Evolutionary conservation across 2,797 vertebrate genomes (phyloP).

Genomic region (Acanthurus tractus): DNA sequence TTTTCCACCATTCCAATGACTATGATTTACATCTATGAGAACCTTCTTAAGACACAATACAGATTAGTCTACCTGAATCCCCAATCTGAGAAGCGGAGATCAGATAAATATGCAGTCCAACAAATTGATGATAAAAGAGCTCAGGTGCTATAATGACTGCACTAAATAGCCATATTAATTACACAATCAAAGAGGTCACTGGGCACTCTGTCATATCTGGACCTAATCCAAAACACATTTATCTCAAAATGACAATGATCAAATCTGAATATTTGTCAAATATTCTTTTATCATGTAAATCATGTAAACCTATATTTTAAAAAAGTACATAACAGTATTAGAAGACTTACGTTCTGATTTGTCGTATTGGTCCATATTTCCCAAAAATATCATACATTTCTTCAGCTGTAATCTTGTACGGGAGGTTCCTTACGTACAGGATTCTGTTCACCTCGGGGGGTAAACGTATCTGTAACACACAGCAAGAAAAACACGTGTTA

Average conservation of each 20-base stretch:
- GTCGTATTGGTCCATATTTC: constrained; percentile 97
- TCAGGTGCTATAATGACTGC: not conserved
- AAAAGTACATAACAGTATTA: not conserved
- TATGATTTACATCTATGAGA: not conserved
- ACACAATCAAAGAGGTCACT: not conserved
- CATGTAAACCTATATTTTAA: too few species aligned
- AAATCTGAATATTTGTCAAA: too few species aligned
- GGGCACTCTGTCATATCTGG: too few species aligned
- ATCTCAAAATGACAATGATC: not conserved
- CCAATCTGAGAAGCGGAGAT: not conserved
- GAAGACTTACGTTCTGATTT: constrained; percentile 96
- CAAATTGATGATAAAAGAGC: not conserved
- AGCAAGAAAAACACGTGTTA: not conserved
- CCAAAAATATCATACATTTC: constrained; percentile 99
- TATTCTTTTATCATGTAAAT: too few species aligned
- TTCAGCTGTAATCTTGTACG: constrained; percentile 98
- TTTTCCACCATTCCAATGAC: not conserved
- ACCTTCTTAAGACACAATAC: not conserved
- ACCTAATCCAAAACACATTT: too few species aligned
- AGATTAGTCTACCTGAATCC: not conserved
- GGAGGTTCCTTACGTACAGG: constrained; percentile 95
- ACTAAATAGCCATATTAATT: too few species aligned
- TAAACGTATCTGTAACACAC: constrained; percentile 90
- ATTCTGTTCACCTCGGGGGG: constrained; percentile 98
- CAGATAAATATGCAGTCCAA: too few species aligned